A percentile compares a stretch with the other conserved stretches of the same genome.
phyloP scores from a whole-genome alignment of 2,113 vertebrate genomes.

The Muscicapa adusta region DNA sequence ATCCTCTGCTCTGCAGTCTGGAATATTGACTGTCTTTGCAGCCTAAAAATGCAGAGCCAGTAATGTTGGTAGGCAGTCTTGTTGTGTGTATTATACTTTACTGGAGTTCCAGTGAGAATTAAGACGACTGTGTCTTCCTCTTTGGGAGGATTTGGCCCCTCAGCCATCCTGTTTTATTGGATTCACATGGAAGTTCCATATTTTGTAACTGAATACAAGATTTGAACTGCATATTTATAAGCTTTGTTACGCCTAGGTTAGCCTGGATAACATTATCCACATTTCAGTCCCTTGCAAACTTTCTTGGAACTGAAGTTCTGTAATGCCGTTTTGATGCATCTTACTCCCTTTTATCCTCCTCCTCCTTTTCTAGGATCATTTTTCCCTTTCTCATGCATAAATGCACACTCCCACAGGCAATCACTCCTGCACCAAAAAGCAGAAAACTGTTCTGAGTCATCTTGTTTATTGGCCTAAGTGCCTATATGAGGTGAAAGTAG shows the following conservation, averaged over 20 bases:
- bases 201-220: background rate
- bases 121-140: background rate
- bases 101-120: background rate
- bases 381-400: constrained; percentile 6
- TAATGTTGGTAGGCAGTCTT: background rate
- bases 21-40: background rate
- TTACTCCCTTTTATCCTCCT: background rate
- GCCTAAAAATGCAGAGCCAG: background rate
- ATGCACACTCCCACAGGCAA: background rate
- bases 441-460: constrained; percentile 8
- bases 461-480: background rate
- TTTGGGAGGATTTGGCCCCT: background rate
- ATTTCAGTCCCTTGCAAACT: background rate
- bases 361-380: background rate
- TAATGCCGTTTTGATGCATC: background rate
- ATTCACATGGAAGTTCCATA: background rate
- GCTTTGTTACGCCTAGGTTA: background rate
- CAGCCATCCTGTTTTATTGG: background rate
- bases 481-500: background rate
- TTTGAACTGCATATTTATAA: background rate
- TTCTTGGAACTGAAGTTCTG: background rate
- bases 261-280: background rate
- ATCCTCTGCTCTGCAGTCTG: background rate
- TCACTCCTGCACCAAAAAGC: background rate
- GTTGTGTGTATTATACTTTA: background rate